Conservation (phyloP, 2,888 invertebrate species). For the Phalera bucephala region DNA sequence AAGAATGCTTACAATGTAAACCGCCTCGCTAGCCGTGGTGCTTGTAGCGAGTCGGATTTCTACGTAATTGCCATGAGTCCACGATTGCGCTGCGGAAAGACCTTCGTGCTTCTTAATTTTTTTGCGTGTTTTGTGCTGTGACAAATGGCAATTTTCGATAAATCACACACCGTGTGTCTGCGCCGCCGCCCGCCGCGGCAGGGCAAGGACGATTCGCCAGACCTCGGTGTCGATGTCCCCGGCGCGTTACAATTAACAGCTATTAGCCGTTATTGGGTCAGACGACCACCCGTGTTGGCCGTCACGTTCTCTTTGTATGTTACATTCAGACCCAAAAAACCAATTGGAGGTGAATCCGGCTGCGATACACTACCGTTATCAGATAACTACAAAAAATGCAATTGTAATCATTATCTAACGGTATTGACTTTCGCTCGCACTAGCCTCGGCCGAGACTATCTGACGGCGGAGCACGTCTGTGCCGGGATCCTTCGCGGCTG, state of each 20-base stretch:
- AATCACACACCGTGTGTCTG: background rate
- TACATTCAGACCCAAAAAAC: background rate
- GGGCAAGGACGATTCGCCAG: background rate
- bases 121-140: background rate
- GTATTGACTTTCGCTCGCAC: constrained; percentile 19
- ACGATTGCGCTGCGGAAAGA: constrained; percentile 6
- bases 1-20: too few species aligned
- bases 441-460: background rate
- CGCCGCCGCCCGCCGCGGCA: background rate
- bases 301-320: constrained; percentile 1
- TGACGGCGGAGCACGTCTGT: background rate
- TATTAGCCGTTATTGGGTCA: background rate
- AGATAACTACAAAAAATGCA: constrained; percentile 16
- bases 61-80: background rate
- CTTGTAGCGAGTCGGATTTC: too few species aligned
- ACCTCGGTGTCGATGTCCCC: background rate
- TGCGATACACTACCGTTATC: constrained; percentile 18
- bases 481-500: constrained; percentile 3
- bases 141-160: background rate
- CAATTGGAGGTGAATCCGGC: background rate
- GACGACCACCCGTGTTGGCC: too few species aligned
- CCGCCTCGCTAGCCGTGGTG: too few species aligned
- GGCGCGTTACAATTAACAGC: too few species aligned
- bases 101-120: constrained; percentile 1
- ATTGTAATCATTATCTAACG: constrained; percentile 16